Base-by-base conservation (phyloP, 2,113 vertebrate species). In the Anhinga rufa region DNA sequence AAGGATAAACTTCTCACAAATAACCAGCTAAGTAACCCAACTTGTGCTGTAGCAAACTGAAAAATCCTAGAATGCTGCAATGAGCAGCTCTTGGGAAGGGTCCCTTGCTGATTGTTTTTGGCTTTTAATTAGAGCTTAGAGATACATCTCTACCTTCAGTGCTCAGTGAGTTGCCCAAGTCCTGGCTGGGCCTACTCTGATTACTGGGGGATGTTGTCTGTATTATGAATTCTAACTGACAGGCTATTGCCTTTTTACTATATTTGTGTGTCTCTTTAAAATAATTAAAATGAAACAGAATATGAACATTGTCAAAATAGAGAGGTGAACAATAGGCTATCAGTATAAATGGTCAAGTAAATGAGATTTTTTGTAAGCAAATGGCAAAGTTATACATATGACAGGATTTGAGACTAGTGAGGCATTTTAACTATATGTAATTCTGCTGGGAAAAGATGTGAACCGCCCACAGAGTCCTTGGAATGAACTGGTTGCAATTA, bases 151-250 rank as follows among this genome's bases (percentile, higher is more conserved):
- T 82, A 21, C 31, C 42, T 72, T 72, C 48, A 70, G 2, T 36
- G 58, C 4, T 77, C 54, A 72, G 26, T 6, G 34, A 69, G 8
- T 82, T 79, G 20, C 13, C 28, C 46, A 25, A 34, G 22, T 22
- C 28, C 20, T 84, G 14, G 2, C 15, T 68, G 48, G 54, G n/a
- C 48, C 38, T 76, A 8, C 19, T 87, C 31, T 40, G 13, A 61
- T 32, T 72, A 7, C 29, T 76, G 28, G 5, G 4, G 14, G 1
- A 58, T 1, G 0, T 32, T 44, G 5, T 40, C 17, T 72, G 4
- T 58, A 9, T 65, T 40, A 48, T 16, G 28, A 71, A 82, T 79
- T 79, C 17, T 82, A 25, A 70, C 15, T 60, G 8, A 71, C 17
- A 61, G 4, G 20, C 25, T 66, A 9, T 29, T 91, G 21, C 20